phyloP scores from a whole-genome alignment of 2,888 invertebrate genomes.

The Hecatera dysodea region DNA sequence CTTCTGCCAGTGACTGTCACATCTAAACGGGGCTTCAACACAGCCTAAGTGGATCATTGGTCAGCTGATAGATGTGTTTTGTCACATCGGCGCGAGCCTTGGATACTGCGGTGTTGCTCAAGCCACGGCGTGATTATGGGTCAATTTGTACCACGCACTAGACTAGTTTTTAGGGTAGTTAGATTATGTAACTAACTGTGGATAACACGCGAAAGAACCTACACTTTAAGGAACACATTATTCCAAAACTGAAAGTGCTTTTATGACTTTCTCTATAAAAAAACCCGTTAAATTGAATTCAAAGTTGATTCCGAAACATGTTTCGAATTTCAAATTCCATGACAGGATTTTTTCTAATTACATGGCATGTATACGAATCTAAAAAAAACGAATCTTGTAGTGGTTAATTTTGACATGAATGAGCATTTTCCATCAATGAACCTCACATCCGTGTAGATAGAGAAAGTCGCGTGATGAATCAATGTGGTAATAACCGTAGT shows the following conservation, averaged over 20 bases:
- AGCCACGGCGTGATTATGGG: conserved; percentile 70
- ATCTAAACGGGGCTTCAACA: conserved; percentile 69
- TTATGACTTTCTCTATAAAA: conserved; percentile 5
- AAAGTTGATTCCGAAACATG: neutral
- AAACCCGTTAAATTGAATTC: neutral
- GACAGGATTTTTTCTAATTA: conserved; percentile 9
- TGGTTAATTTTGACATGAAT: conserved; percentile 44
- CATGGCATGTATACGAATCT: conserved; percentile 7
- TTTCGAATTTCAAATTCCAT: conserved; percentile 13
- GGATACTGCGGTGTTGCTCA: conserved; percentile 71
- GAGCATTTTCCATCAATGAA: conserved; percentile 46
- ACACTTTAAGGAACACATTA: neutral
- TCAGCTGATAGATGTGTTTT: conserved; percentile 84
- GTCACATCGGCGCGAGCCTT: conserved; percentile 75
- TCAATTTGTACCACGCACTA: conserved; percentile 66
- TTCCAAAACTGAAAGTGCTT: neutral
- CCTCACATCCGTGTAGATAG: conserved; percentile 49
- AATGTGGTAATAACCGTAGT: conserved; percentile 54
- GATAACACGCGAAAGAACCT: conserved; percentile 1
- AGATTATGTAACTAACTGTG: conserved; percentile 29
- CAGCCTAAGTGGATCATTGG: conserved; percentile 78
- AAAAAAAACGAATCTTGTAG: conserved; percentile 29
- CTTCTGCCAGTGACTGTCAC: conserved; percentile 23
- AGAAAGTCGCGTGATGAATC: conserved; percentile 66
- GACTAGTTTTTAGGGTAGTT: conserved; percentile 32